These are phyloP conservation scores for Halcyon smyrnensis DNA, from an alignment of 2,797 vertebrate species.

Conservation along the genomic window DNA sequence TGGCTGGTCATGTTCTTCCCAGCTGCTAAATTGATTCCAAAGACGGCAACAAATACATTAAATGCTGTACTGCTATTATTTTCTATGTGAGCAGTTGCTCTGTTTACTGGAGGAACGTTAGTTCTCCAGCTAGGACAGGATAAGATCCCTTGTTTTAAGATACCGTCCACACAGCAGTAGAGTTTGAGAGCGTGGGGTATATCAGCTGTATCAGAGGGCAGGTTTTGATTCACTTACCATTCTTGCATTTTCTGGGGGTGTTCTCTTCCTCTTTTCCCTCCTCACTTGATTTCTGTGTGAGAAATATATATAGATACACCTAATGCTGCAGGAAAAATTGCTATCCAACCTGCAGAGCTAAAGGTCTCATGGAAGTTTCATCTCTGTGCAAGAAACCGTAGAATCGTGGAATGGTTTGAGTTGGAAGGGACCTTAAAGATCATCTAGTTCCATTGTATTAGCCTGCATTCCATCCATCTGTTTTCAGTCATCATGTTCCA, in stretches of 20 bases:
- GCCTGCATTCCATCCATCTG: neutral
- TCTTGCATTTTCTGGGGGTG: neutral
- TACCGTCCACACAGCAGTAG: neutral
- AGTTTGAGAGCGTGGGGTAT: neutral
- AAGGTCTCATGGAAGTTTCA: neutral
- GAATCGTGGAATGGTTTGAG: too few relatives aligned
- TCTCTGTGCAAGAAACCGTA: neutral
- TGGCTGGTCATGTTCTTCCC: neutral
- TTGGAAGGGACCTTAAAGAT: too few relatives aligned
- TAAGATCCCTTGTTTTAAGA: neutral
- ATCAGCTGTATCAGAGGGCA: neutral
- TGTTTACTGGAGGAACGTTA: neutral
- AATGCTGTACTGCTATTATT: neutral
- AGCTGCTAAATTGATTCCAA: neutral
- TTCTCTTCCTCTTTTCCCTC: neutral
- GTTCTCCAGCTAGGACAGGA: neutral
- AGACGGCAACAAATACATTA: neutral
- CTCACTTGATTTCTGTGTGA: neutral
- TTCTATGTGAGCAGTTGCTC: neutral
- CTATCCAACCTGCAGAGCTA: neutral
- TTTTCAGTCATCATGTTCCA: neutral
- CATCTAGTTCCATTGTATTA: neutral
- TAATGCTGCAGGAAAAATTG: neutral
- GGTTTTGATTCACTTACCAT: neutral
- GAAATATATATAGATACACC: neutral